Conservation (phyloP, 2,797 vertebrate species). For the Microctenopoma stevenorrisi region DNA sequence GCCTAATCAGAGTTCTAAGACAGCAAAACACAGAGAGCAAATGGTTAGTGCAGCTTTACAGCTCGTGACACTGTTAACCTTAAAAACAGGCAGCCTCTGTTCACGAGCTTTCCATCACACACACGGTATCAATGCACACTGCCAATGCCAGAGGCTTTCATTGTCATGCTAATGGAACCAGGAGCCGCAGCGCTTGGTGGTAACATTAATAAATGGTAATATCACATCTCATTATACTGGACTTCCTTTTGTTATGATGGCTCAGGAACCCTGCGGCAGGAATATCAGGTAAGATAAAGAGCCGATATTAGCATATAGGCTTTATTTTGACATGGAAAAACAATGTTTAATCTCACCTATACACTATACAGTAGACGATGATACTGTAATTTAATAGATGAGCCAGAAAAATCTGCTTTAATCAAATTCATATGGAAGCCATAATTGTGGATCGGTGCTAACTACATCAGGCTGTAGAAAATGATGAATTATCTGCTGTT, state of each 20-base stretch:
- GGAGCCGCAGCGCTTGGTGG: slow-evolving; percentile 62
- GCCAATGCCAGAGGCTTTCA: slow-evolving; percentile 75
- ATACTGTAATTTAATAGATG: slow-evolving; percentile 58
- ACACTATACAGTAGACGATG: slow-evolving; percentile 42
- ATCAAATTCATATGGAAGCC: slow-evolving; percentile 62
- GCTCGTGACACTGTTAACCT: slow-evolving; percentile 55
- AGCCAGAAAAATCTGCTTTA: slow-evolving; percentile 43
- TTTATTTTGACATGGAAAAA: slow-evolving; percentile 64
- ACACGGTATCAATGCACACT: slow-evolving; percentile 55
- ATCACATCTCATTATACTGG: slow-evolving; percentile 76
- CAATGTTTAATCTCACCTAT: slow-evolving; percentile 58
- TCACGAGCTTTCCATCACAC: slow-evolving; percentile 76
- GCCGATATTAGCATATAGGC: slow-evolving; percentile 54
- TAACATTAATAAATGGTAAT: slow-evolving; percentile 81
- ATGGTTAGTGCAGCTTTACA: slow-evolving; percentile 29
- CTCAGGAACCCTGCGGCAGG: slow-evolving; percentile 54
- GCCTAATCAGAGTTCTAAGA: slow-evolving; percentile 29
- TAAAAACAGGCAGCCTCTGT: slow-evolving; percentile 63
- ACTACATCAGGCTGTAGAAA: slow-evolving; percentile 53
- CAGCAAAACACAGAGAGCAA: slow-evolving; percentile 48
- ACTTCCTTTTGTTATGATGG: slow-evolving; percentile 72
- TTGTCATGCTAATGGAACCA: slow-evolving; percentile 84
- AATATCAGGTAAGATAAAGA: slow-evolving; percentile 72
- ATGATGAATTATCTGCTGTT: slow-evolving; percentile 63
- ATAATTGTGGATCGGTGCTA: slow-evolving; percentile 44